Evolutionary conservation across 2,888 invertebrate genomes (phyloP).

Genomic region (Proisotoma minuta): DNA sequence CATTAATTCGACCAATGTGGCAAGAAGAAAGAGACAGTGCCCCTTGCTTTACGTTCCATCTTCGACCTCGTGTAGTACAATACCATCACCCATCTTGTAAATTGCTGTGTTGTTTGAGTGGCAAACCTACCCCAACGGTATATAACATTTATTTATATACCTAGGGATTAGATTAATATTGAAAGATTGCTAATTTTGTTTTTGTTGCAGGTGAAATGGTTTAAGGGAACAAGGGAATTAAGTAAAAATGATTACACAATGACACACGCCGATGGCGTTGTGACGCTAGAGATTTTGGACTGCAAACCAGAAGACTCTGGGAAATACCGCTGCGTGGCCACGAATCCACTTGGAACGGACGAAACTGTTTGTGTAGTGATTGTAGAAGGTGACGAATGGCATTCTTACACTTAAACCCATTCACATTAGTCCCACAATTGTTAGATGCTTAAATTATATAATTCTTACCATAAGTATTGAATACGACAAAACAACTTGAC

Average conservation of each 20-base stretch:
- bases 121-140: slow-evolving; percentile 90
- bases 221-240: slow-evolving; percentile 86
- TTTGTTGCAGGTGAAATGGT: slow-evolving; percentile 56
- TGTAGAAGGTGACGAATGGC: slow-evolving; percentile 71
- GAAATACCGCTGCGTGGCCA: slow-evolving; percentile 89
- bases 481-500: no score
- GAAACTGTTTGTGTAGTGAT: slow-evolving; percentile 93
- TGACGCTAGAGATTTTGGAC: slow-evolving; percentile 92
- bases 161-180: not conserved
- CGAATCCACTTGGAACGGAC: slow-evolving; percentile 88
- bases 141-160: slow-evolving; percentile 20
- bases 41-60: slow-evolving; percentile 95
- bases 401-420: slow-evolving; percentile 22
- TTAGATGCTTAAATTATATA: no score
- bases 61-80: slow-evolving; percentile 98
- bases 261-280: slow-evolving; percentile 88
- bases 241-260: slow-evolving; percentile 86
- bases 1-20: slow-evolving; percentile 81
- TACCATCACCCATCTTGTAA: slow-evolving; percentile 87
- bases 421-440: no score
- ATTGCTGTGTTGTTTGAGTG: slow-evolving; percentile 90
- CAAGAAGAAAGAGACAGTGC: slow-evolving; percentile 88
- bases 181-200: not conserved
- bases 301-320: slow-evolving; percentile 93
- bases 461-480: no score